Percentiles rank a stretch among this genome's conserved stretches.
These are phyloP conservation scores for Actinia tenebrosa DNA, from an alignment of 64 coral and sea anemone genomes.

Conservation along the genomic window DNA sequence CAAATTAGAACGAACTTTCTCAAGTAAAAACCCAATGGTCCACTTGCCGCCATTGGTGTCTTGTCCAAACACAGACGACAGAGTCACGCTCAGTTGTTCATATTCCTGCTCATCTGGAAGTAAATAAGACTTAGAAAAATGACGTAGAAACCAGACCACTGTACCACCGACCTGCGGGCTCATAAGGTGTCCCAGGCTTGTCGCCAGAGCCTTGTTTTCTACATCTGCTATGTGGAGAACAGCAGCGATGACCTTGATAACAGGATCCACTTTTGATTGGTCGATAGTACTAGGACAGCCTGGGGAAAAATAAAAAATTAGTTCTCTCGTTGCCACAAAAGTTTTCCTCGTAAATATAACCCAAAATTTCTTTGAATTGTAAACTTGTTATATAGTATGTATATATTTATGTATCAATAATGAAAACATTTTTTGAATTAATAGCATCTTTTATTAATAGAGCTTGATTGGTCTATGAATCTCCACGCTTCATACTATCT, in stretches of 20 bases:
- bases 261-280: constrained; percentile 53
- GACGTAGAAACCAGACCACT: constrained; percentile 87
- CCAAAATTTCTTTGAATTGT: too few species aligned
- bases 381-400: too few species aligned
- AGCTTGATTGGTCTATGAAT: too few species aligned
- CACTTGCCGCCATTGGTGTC: constrained; percentile 67
- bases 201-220: constrained; percentile 68
- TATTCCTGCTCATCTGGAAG: constrained; percentile 82
- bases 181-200: constrained; percentile 56
- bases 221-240: constrained; percentile 65
- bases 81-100: constrained; percentile 62
- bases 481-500: too few species aligned
- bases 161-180: constrained; percentile 91
- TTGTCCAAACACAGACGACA: constrained; percentile 67
- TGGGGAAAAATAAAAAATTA: background rate
- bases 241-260: constrained; percentile 59
- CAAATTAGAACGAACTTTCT: constrained; percentile 75
- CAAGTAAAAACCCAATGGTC: constrained; percentile 80
- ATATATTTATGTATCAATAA: too few species aligned
- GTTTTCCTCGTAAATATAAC: too few species aligned
- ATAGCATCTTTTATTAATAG: too few species aligned
- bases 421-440: too few species aligned
- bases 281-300: constrained; percentile 19
- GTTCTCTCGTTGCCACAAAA: too few species aligned
- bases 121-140: constrained; percentile 82